Evolutionary conservation across 2,797 vertebrate genomes (phyloP), one percentile per base, ranked within the genome.

Genomic region (Eulemur coronatus): DNA sequence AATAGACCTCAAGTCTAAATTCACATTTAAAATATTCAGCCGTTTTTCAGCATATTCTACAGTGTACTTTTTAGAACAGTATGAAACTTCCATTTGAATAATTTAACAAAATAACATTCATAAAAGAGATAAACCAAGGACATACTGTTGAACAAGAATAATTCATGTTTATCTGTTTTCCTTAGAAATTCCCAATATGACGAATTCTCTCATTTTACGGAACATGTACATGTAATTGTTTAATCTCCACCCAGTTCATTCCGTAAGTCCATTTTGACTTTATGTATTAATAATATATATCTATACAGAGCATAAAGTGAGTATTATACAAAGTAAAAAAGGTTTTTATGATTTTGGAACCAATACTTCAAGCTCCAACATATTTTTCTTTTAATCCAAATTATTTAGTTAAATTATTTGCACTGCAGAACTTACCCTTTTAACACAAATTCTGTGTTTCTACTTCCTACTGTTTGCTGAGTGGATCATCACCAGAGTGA

Each of bases 271-370:
- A 2, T 67, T 38, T 57, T 65, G 75, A 18, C 55, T 61, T 75
- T 55, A n/a, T 2, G 55, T 57, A 57, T 57, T 57, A 57, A 18
- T 3, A n/a, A n/a, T 24, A 5, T 20, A 3, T 33, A 20, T 17
- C 5, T 11, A 5, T 11, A 2, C 3, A 20, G 1, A 3, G n/a
- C 26, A n/a, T 28, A 33, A 28, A 0, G 3, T 2, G 26, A 52
- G 30, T 15, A 4, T 43, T 67, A 11, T 0, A 0, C 4, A 24
- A 0, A 0, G 1, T 43, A 46, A 75, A 43, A 55, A 33, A 65
- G 14, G 14, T 46, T 24, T 26, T 43, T 70, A 2, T 11, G 18
- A 9, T 41, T 35, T 43, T 50, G 24, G 9, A 38, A 24, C 17
- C 24, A 7, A 8, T 59, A 30, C 30, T 57, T 73, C 12, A 80